Evolutionary conservation across 2,888 invertebrate species (phyloP).

Genomic region (Diloba caeruleocephala): DNA sequence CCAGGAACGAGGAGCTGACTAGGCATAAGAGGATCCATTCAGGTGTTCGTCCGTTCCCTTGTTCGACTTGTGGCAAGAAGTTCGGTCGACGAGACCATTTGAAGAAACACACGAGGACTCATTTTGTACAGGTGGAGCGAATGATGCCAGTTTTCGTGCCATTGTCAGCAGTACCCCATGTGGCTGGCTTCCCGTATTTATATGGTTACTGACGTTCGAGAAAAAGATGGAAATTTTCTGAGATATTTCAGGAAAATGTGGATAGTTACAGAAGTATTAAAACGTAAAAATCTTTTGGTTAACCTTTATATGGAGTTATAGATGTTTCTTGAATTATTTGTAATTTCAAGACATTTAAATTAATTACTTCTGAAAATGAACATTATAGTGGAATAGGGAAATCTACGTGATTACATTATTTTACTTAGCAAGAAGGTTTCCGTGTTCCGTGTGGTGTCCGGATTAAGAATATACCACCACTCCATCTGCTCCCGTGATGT

Average conservation of each 20-base stretch:
- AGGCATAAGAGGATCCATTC: slow-evolving; percentile 97
- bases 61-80: slow-evolving; percentile 96
- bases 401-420: no score
- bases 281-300: no score
- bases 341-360: no score
- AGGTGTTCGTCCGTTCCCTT: slow-evolving; percentile 95
- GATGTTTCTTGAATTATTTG: no score
- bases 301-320: no score
- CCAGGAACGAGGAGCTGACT: slow-evolving; percentile 97
- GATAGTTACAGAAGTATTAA: no score
- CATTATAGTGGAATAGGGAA: no score
- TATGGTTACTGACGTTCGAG: slow-evolving; percentile 85
- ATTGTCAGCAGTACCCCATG: slow-evolving; percentile 85
- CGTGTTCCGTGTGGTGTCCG: no score
- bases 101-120: slow-evolving; percentile 97
- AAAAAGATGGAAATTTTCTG: slow-evolving; percentile 14
- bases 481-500: no score
- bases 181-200: slow-evolving; percentile 82
- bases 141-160: slow-evolving; percentile 90
- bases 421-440: no score
- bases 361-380: no score
- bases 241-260: slow-evolving; percentile 21
- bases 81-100: slow-evolving; percentile 98
- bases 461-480: no score
- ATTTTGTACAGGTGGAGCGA: slow-evolving; percentile 90